Evolutionary conservation across 2,888 invertebrate genomes (phyloP).

Genomic region (Idaea aversata): DNA sequence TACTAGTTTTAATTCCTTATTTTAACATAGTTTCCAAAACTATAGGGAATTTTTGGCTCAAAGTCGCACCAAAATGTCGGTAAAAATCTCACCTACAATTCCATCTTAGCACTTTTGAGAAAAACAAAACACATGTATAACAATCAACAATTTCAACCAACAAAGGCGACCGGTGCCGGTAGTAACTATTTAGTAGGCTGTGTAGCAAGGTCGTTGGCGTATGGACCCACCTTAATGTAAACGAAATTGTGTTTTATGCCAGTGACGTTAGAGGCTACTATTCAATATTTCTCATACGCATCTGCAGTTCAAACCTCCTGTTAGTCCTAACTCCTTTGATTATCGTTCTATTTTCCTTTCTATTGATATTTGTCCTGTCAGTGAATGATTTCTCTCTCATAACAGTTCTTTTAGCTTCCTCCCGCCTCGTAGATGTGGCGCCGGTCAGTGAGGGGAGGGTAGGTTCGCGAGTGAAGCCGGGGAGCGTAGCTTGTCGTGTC

Average conservation of each 20-base stretch:
- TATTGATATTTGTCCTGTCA: slow-evolving; percentile 48
- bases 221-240: neutral
- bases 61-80: no score
- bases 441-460: slow-evolving; percentile 51
- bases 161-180: no score
- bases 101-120: no score
- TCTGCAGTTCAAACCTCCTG: slow-evolving; percentile 85
- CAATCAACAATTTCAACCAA: no score
- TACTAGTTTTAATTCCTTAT: no score
- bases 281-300: slow-evolving; percentile 81
- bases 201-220: no score
- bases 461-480: slow-evolving; percentile 30
- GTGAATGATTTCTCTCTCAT: slow-evolving; percentile 64
- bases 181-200: no score
- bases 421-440: slow-evolving; percentile 41
- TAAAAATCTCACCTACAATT: no score
- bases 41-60: no score
- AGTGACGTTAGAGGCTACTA: slow-evolving; percentile 11
- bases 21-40: no score
- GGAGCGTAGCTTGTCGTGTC: slow-evolving; percentile 32
- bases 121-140: no score
- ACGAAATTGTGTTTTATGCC: no score
- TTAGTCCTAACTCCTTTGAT: slow-evolving; percentile 86
- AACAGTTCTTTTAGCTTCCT: slow-evolving; percentile 53
- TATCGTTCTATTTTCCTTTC: slow-evolving; percentile 66